phyloP scores from a whole-genome alignment of 2,797 vertebrate species.

The Muraenolepis orangiensis region DNA sequence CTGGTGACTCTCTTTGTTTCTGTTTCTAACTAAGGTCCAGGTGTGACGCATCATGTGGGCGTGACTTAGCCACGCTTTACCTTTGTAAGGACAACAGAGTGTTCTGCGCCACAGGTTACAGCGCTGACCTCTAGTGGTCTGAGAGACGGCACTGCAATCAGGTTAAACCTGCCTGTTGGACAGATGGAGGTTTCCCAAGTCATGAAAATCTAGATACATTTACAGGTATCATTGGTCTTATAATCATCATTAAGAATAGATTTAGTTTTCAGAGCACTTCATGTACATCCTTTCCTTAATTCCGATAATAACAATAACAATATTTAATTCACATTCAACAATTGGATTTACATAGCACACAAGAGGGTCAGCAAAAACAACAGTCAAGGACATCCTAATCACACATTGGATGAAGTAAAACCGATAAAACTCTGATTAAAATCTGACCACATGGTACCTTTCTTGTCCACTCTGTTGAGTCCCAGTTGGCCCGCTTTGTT shows the following conservation, averaged over 20 bases:
- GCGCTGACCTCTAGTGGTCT: constrained; percentile 58
- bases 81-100: constrained; percentile 74
- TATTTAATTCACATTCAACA: background rate
- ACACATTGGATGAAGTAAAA: background rate
- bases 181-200: background rate
- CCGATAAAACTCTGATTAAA: too few species aligned
- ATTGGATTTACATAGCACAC: background rate
- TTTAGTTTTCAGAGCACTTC: too few species aligned
- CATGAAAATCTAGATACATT: background rate
- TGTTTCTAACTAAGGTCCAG: background rate
- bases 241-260: too few species aligned
- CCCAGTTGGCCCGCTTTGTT: constrained; percentile 84
- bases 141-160: constrained; percentile 68
- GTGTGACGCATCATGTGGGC: too few species aligned
- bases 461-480: constrained; percentile 71
- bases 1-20: background rate
- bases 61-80: constrained; percentile 45
- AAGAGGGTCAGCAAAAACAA: background rate
- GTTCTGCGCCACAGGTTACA: constrained; percentile 76
- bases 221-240: background rate
- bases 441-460: constrained; percentile 45
- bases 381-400: background rate
- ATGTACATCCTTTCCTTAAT: too few species aligned
- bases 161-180: constrained; percentile 69
- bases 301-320: too few species aligned